A percentile compares a stretch with the other conserved stretches of the same genome.
These are phyloP conservation scores for Syrrhaptes paradoxus DNA, from an alignment of 2,113 vertebrate species.

Conservation along the genomic window DNA sequence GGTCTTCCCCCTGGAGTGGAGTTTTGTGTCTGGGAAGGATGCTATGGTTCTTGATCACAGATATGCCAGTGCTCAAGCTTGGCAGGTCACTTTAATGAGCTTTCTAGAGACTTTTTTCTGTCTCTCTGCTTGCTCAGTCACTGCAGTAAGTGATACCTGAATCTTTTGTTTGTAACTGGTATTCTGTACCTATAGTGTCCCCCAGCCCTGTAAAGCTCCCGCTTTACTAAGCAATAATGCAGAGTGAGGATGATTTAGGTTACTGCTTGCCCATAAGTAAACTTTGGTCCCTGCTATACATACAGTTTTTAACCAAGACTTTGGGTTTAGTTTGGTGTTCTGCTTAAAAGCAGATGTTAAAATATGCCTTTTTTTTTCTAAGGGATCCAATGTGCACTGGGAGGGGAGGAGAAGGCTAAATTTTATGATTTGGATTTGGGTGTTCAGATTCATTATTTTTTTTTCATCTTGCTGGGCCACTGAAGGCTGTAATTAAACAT, in stretches of 20 bases:
- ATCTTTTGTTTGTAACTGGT: background rate
- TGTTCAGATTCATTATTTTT: background rate
- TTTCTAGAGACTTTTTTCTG: background rate
- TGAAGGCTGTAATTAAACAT: slow-evolving; percentile 16
- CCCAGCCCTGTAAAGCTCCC: background rate
- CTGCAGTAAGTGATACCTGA: background rate
- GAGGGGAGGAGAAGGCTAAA: background rate
- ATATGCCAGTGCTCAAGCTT: background rate
- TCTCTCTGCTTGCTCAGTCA: background rate
- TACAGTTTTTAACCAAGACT: background rate
- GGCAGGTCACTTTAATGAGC: background rate
- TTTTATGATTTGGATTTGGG: background rate
- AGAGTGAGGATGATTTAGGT: background rate
- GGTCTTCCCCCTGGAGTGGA: background rate
- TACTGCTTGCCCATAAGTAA: background rate
- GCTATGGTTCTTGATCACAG: fast-evolving
- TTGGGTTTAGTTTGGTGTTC: background rate
- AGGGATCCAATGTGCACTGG: background rate
- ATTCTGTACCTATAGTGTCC: fast-evolving
- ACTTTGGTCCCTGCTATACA: background rate
- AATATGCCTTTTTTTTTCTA: fast-evolving
- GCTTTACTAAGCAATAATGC: background rate
- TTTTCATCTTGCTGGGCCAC: background rate
- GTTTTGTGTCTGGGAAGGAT: background rate
- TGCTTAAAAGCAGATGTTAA: background rate